Conservation (phyloP, 1,140 invertebrate species). For the Heliothis virescens region DNA sequence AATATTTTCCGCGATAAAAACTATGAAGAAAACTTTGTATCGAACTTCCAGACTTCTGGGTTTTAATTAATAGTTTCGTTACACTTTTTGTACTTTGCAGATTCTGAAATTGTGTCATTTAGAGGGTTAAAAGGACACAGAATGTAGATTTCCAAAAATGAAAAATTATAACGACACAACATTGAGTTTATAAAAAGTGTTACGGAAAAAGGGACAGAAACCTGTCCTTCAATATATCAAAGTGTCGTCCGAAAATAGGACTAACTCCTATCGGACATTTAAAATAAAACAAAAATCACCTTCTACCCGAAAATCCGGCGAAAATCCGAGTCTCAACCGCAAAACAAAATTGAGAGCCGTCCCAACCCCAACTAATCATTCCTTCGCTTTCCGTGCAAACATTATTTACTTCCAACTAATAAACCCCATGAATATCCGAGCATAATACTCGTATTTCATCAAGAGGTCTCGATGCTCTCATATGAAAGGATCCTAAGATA, state of each 20-base stretch:
- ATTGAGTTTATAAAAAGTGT: not conserved
- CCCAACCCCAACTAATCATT: slow-evolving; percentile 34
- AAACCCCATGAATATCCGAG: slow-evolving; percentile 36
- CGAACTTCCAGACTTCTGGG: slow-evolving; percentile 6
- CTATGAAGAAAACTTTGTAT: slow-evolving; percentile 30
- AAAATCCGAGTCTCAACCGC: slow-evolving; percentile 6
- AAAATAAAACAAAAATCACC: slow-evolving; percentile 3
- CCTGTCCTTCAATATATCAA: no score
- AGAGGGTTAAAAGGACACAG: not conserved
- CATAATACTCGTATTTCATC: slow-evolving; percentile 40
- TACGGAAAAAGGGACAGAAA: not conserved
- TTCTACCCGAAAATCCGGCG: not conserved
- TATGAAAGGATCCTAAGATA: slow-evolving; percentile 36
- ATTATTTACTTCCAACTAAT: slow-evolving; percentile 44
- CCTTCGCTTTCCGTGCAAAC: slow-evolving; percentile 21
- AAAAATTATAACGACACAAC: not conserved
- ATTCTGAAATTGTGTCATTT: not conserved
- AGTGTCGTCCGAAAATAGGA: no score
- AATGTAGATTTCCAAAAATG: not conserved
- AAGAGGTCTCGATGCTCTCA: slow-evolving; percentile 37
- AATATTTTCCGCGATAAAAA: slow-evolving; percentile 43
- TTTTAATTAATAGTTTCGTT: slow-evolving; percentile 41
- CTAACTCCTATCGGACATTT: not conserved
- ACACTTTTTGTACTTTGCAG: slow-evolving; percentile 1
- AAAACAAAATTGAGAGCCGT: slow-evolving; percentile 29